phyloP scores from a whole-genome alignment of 2,797 vertebrate species.

The Borostomias antarcticus region DNA sequence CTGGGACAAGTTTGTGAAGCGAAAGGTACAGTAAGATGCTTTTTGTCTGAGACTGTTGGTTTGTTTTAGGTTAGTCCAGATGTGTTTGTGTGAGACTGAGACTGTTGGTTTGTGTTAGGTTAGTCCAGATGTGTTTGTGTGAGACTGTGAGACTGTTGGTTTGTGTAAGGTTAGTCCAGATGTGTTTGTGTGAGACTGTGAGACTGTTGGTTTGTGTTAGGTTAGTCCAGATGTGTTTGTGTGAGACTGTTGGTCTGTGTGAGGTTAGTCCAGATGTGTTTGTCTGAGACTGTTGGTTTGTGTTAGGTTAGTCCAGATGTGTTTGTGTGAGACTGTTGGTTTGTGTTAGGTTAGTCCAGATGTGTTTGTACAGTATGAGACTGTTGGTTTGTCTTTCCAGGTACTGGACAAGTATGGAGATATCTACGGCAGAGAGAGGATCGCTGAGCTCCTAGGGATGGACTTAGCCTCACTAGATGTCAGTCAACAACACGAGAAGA shows the following conservation, averaged over 20 bases:
- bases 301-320: too few species aligned
- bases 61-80: too few species aligned
- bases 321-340: not conserved
- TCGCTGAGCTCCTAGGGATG: conserved; percentile 90
- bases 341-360: too few species aligned
- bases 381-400: conserved; percentile 58
- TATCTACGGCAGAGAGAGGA: conserved; percentile 92
- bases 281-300: too few species aligned
- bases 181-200: too few species aligned
- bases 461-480: conserved; percentile 90
- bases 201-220: not conserved
- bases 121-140: too few species aligned
- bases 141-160: not conserved
- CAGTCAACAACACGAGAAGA: conserved; percentile 87
- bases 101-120: not conserved
- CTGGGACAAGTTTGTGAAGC: conserved; percentile 97
- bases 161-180: too few species aligned
- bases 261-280: too few species aligned
- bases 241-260: too few species aligned
- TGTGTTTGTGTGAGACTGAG: too few species aligned
- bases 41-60: not conserved
- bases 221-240: too few species aligned
- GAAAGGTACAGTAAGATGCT: conserved; percentile 85
- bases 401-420: conserved; percentile 94
- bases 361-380: not conserved